Evolutionary conservation across 2,888 invertebrate genomes (phyloP), one percentile per base, ranked within the genome.

Genomic region (Amblyteles armatorius): DNA sequence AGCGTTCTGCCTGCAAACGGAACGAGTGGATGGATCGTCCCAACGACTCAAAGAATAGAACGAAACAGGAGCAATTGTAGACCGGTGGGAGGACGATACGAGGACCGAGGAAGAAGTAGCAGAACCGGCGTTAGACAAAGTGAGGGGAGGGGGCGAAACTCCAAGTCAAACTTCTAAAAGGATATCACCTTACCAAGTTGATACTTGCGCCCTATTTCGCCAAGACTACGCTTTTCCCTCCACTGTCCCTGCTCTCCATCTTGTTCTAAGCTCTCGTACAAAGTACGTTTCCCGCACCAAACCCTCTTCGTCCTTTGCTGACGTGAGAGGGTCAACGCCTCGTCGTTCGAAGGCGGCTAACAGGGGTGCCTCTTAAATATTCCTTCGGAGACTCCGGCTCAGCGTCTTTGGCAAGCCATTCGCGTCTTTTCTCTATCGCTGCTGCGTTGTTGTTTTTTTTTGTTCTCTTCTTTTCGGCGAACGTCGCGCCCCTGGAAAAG

Each of bases 101-200:
- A 57, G 65, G 60, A 63, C 67, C 19, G 69, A 40, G 36, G 57
- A 29, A 63, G 48, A 63, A 50, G 78, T 74, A 82, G 71, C 48
- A 63, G 52, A 78, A 63, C 19, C 40, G 65, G 79, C 73, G 67
- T 69, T 33, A 36, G 77, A 72, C 29, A 33, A 57, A 68, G 73
- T 11, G 29, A 67, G 29, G 48, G 26, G 50, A 55, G 11, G 22
- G 19, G 36, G 11, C 76, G 55, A 72, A 78, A 60, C 72, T 89
- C 77, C 80, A 60, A 80, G 88, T 84, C 84, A 85, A 90, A 89
- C 86, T 89, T 88, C 86, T 86, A 85, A 87, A 89, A 89, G 90
- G 89, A 89, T 89, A 88, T 90, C 87, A 83, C 82, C 86, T 81
- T 83, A 84, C 79, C 86, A 82, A 89, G 87, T 88, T 84, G 87